Percentiles rank a stretch among this genome's conserved stretches.
phyloP scores from a whole-genome alignment of 2,113 vertebrate species.

The Oryctolagus cuniculus region mOryCun1.1 NC_091439.1:36525501-36526000 shows the following conservation, averaged over 20 bases:
- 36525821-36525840: background rate
- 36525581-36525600: background rate
- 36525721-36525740: background rate
- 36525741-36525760: conserved; percentile 8
- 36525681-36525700: conserved; percentile 30
- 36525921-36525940: background rate
- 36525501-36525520: too few relatives aligned
- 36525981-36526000: background rate
- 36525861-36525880: background rate
- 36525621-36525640: background rate
- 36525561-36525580: too few relatives aligned
- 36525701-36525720: conserved; percentile 25
- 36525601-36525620: background rate
- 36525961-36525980: background rate
- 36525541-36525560: too few relatives aligned
- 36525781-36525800: background rate
- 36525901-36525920: background rate
- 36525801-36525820: background rate
- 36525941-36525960: background rate
- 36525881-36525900: background rate
- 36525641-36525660: background rate
- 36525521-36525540: too few relatives aligned
- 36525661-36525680: background rate
- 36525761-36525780: background rate
- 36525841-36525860: background rate